phyloP scores from a whole-genome alignment of 2,797 vertebrate genomes.

The Coregonus ussuriensis region DNA sequence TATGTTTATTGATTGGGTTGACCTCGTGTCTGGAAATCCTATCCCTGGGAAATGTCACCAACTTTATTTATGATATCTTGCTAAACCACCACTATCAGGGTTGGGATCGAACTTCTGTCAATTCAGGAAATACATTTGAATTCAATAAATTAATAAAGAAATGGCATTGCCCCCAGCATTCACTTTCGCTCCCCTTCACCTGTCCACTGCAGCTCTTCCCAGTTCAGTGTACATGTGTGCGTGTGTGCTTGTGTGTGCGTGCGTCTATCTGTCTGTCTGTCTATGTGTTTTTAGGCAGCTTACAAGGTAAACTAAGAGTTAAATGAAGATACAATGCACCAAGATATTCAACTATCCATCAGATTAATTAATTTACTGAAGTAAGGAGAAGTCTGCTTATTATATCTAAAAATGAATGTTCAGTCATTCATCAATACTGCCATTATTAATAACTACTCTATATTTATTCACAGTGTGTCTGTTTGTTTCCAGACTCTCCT shows the following conservation, averaged over 20 bases:
- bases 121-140: background rate
- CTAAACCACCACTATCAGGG: background rate
- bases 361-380: no score
- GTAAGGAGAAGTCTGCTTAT: no score
- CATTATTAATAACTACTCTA: no score
- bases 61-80: background rate
- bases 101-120: background rate
- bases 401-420: no score
- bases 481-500: no score
- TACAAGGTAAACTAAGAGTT: no score
- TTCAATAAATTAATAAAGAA: background rate
- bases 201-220: background rate
- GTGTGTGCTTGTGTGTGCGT: slow-evolving; percentile 17
- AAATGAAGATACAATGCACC: no score
- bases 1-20: slow-evolving; percentile 10
- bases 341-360: no score
- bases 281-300: background rate
- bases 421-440: no score
- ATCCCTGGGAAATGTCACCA: background rate
- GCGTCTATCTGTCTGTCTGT: slow-evolving; percentile 11
- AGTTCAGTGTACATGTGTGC: slow-evolving; percentile 13
- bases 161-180: background rate
- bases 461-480: no score
- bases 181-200: background rate
- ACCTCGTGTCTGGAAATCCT: background rate